phyloP scores from a whole-genome alignment of 2,888 invertebrate genomes.

The Clepsis dumicolana region DNA sequence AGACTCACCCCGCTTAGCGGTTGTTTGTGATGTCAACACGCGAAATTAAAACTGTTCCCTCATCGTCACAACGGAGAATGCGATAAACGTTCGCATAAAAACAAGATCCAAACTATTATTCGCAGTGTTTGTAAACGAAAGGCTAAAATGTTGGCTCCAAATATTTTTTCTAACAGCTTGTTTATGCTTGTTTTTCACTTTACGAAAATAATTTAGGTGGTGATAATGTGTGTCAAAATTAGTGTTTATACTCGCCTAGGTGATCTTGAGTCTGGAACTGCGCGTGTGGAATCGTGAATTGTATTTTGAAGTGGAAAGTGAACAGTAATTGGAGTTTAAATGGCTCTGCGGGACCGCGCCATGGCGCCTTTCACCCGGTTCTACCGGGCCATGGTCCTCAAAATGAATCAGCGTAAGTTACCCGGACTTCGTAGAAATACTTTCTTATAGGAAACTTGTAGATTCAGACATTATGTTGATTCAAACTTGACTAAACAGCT shows the following conservation, averaged over 20 bases:
- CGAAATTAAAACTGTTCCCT: conserved; percentile 34
- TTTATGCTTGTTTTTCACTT: conserved; percentile 49
- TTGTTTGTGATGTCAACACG: conserved; percentile 76
- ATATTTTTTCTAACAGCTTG: conserved; percentile 44
- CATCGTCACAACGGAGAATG: conserved; percentile 41
- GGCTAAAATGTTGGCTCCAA: conserved; percentile 23
- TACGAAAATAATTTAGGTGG: conserved; percentile 58
- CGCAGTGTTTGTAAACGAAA: conserved; percentile 3
- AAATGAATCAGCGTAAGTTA: conserved; percentile 81
- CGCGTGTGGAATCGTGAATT: conserved; percentile 50
- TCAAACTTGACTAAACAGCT: background rate
- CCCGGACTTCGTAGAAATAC: background rate
- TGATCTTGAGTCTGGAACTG: conserved; percentile 54
- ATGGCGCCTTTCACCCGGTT: conserved; percentile 78
- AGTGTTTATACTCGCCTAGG: conserved; percentile 69
- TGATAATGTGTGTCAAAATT: conserved; percentile 85
- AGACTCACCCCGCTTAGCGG: conserved; percentile 61
- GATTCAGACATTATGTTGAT: background rate
- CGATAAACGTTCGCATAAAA: conserved; percentile 34
- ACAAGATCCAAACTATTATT: conserved; percentile 40
- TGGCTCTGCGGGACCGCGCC: conserved; percentile 64
- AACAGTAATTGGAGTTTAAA: conserved; percentile 53
- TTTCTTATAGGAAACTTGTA: background rate
- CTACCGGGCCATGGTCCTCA: conserved; percentile 81
- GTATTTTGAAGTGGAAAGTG: conserved; percentile 55